Base-by-base conservation (phyloP, 2,888 invertebrate genomes). In the Tipula lateralis region DNA sequence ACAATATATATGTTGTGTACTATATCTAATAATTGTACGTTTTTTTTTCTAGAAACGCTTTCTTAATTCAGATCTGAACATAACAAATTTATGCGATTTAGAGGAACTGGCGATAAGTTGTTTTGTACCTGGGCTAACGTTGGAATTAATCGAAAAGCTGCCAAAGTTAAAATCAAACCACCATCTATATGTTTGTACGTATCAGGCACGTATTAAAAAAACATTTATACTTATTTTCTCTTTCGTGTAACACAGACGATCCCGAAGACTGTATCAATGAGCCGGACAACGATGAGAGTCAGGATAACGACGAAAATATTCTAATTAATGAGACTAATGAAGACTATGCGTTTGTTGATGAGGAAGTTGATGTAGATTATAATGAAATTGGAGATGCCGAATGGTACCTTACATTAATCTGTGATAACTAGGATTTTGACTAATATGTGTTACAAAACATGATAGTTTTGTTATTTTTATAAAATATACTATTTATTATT, bases 391-490 rank as follows among this genome's bases (percentile, higher is more conserved):
- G 12, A 66, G 66, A 66, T 66, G 66, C 24, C 9, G 66, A 66
- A 66, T 66, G 66, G 66, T 66, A 66, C 66, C 66, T 66, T 24
- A 66, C 66, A 66, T 24, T 66, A 66, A 66, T 66, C 66, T 66
- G 66, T 66, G 66, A 66, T 66, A 66, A 66, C 24, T 66, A 66
- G 24, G 24, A 66, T 24, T 24, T n/a, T 44, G 16, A 44, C 24
- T 66, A 66, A 24, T 24, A 66, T 9, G 7, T 66, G n/a, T n/a
- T n/a, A n/a, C n/a, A n/a, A n/a, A n/a, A n/a, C n/a, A 66, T 12
- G 24, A 66, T 66, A 66, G 66, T 19, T 66, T 24, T 1, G 24
- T 24, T 9, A 5, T 50, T 50, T 50, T 50, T 50, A 12, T 50
- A 50, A 50, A 50, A 50, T 16, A 19, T 50, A 16, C 16, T 50